Conservation (phyloP, 2,888 invertebrate species). For the Apodemia hepburni region DNA sequence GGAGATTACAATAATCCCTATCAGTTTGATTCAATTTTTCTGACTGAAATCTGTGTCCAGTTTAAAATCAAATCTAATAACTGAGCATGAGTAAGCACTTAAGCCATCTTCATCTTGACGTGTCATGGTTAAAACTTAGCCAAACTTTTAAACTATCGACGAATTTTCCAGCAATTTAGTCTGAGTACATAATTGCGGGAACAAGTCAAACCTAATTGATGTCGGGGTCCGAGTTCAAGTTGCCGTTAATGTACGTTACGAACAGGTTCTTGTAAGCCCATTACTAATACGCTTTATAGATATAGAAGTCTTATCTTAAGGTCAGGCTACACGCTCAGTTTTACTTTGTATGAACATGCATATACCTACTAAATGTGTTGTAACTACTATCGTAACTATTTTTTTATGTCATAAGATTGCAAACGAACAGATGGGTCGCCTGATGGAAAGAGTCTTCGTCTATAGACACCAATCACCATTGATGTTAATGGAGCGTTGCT, state of each 20-base stretch:
- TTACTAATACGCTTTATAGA: constrained; percentile 26
- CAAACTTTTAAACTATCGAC: constrained; percentile 62
- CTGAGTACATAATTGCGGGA: constrained; percentile 76
- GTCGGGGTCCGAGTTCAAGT: constrained; percentile 62
- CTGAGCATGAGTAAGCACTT: constrained; percentile 3
- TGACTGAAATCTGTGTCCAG: background rate
- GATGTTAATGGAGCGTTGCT: too few relatives aligned
- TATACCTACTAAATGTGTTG: background rate
- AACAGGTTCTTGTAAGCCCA: constrained; percentile 47
- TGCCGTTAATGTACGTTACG: constrained; percentile 52
- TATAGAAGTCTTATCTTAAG: background rate
- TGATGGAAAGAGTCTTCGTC: too few relatives aligned
- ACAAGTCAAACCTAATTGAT: constrained; percentile 74
- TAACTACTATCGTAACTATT: background rate
- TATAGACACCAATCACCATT: too few relatives aligned
- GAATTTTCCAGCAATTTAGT: constrained; percentile 73
- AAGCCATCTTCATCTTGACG: constrained; percentile 12
- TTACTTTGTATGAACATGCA: background rate
- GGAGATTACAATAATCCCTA: background rate
- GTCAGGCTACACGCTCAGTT: background rate
- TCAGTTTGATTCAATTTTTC: background rate
- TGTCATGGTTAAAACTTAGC: constrained; percentile 44
- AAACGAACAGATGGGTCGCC: too few relatives aligned
- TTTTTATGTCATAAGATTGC: background rate
- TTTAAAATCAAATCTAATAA: background rate